Percentiles rank a stretch among this genome's conserved stretches.
phyloP scores from a whole-genome alignment of 2,888 invertebrate species.

The Synanthedon tipuliformis region DNA sequence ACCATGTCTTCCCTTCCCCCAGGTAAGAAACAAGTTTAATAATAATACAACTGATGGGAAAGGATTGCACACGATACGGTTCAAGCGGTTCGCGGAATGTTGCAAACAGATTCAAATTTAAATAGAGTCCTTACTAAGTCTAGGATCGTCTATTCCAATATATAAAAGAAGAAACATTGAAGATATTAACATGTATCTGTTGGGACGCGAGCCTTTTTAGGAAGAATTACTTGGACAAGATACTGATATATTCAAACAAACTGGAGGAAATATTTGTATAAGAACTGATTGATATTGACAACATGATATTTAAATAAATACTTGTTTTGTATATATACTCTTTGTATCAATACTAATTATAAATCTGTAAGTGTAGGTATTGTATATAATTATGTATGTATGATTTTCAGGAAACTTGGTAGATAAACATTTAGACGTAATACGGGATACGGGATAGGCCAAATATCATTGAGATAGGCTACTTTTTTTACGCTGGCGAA shows the following conservation, averaged over 20 bases:
- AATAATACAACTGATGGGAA: background rate
- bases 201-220: background rate
- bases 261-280: background rate
- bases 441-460: too few species aligned
- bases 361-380: too few species aligned
- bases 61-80: slow-evolving; percentile 5
- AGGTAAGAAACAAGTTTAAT: background rate
- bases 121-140: background rate
- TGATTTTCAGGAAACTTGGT: too few species aligned
- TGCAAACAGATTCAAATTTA: slow-evolving; percentile 3
- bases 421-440: too few species aligned
- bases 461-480: too few species aligned
- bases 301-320: background rate
- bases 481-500: too few species aligned
- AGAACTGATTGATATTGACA: background rate
- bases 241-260: background rate
- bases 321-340: too few species aligned
- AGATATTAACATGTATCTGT: background rate
- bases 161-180: background rate
- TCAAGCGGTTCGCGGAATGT: slow-evolving; percentile 8
- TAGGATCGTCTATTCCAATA: background rate
- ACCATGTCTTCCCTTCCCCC: too few species aligned
- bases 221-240: background rate
- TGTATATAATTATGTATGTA: too few species aligned
- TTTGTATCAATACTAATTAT: too few species aligned